Percentiles rank a stretch among this genome's conserved stretches.
Conservation (phyloP, 2,797 vertebrate species). For the Cygnus olor region DNA sequence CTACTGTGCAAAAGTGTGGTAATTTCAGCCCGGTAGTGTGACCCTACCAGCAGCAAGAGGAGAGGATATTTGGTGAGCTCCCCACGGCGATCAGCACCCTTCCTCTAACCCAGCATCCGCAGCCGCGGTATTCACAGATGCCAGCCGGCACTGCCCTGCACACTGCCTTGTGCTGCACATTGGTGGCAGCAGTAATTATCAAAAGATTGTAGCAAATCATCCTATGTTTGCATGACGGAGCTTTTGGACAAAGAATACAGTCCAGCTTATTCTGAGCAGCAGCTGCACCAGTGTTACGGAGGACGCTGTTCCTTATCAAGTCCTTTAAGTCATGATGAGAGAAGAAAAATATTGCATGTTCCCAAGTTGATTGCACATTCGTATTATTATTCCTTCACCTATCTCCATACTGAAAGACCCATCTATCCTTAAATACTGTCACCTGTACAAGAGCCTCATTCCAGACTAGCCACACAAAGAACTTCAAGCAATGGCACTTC, state of each 20-base stretch:
- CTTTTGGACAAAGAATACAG: neutral
- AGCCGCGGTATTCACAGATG: neutral
- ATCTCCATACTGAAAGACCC: neutral
- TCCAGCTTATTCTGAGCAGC: neutral
- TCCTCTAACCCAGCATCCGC: neutral
- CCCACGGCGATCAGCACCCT: rapidly evolving
- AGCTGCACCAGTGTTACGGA: neutral
- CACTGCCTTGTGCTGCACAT: rapidly evolving
- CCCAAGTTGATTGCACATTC: neutral
- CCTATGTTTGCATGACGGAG: neutral
- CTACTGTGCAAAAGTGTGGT: neutral
- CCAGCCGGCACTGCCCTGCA: neutral
- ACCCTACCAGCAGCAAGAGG: neutral
- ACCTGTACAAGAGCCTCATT: neutral
- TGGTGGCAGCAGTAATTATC: neutral
- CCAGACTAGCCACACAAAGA: neutral
- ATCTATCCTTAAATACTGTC: neutral
- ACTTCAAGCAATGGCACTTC: neutral
- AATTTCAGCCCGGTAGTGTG: neutral
- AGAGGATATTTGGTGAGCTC: neutral
- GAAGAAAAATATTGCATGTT: neutral
- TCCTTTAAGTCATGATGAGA: neutral
- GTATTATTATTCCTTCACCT: neutral
- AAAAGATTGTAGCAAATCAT: neutral
- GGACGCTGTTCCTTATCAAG: neutral